A percentile compares a stretch with the other conserved stretches of the same genome.
Evolutionary conservation across 2,113 vertebrate genomes (phyloP).

Genomic region (Vimba vimba): DNA sequence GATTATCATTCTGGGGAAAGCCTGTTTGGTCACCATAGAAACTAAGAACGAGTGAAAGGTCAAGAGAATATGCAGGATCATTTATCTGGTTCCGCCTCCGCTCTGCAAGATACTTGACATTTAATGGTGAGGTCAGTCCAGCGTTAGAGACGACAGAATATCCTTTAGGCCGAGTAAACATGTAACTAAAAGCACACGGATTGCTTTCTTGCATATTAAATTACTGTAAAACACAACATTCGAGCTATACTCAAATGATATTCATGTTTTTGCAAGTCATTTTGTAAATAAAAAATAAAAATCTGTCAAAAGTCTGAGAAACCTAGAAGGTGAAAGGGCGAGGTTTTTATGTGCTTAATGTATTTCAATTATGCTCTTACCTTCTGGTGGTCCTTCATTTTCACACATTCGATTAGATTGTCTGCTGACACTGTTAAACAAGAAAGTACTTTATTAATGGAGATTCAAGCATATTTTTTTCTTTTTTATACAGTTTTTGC

Average conservation of each 20-base stretch:
- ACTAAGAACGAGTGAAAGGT: conserved; percentile 37
- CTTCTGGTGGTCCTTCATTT: conserved; percentile 84
- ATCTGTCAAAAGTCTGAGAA: not conserved
- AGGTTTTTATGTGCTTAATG: conserved; percentile 5
- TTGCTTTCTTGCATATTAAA: conserved; percentile 27
- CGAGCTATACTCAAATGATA: not conserved
- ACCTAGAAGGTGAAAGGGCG: not conserved
- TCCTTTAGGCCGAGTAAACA: conserved; percentile 29
- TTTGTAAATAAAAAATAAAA: not conserved
- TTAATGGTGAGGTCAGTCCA: conserved; percentile 44
- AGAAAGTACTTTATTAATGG: not conserved
- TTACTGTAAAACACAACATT: conserved; percentile 4
- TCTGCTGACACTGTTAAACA: conserved; percentile 68
- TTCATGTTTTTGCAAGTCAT: not conserved
- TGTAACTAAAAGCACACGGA: conserved; percentile 11
- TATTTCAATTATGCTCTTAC: conserved; percentile 68
- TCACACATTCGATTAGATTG: conserved; percentile 85
- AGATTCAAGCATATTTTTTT: not conserved
- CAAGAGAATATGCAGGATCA: conserved; percentile 31
- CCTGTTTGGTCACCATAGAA: conserved; percentile 34
- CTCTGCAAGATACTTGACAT: conserved; percentile 39
- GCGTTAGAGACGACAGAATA: conserved; percentile 4
- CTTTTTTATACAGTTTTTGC: not conserved
- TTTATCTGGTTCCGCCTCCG: conserved; percentile 31
- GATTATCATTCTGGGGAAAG: conserved; percentile 10